These are phyloP conservation scores for Orchesella flavescens DNA, from an alignment of 2,888 invertebrate genomes.

Conservation along the genomic window DNA sequence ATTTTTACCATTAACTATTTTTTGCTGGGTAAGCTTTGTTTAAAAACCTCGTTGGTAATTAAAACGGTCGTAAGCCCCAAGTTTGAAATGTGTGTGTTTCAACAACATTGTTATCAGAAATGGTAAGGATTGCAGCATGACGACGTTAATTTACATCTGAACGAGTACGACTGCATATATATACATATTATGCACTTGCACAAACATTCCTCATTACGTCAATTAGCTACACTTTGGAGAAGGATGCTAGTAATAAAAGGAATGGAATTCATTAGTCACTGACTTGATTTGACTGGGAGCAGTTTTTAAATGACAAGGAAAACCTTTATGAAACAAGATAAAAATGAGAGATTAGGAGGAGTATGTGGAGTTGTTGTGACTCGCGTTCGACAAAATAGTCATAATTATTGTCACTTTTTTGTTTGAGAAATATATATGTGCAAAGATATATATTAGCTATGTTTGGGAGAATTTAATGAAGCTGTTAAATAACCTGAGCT, in stretches of 20 bases:
- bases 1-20: background rate
- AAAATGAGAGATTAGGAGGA: conserved; percentile 43
- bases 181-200: background rate
- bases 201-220: conserved; percentile 52
- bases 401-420: conserved; percentile 58
- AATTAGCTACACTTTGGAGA: conserved; percentile 52
- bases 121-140: background rate
- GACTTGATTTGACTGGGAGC: conserved; percentile 34
- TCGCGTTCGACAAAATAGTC: conserved; percentile 51
- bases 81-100: background rate
- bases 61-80: conserved; percentile 19
- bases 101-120: conserved; percentile 30
- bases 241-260: conserved; percentile 26
- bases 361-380: conserved; percentile 22
- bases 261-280: conserved; percentile 44
- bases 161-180: background rate
- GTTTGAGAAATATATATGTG: conserved; percentile 35
- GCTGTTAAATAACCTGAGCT: conserved; percentile 28
- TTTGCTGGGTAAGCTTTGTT: too few relatives aligned
- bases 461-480: conserved; percentile 22
- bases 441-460: conserved; percentile 1
- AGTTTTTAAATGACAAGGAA: conserved; percentile 49
- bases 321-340: conserved; percentile 26
- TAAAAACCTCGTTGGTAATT: background rate
- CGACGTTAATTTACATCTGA: background rate